Conservation (phyloP, 2,113 vertebrate genomes). For the Coturnix japonica region DNA sequence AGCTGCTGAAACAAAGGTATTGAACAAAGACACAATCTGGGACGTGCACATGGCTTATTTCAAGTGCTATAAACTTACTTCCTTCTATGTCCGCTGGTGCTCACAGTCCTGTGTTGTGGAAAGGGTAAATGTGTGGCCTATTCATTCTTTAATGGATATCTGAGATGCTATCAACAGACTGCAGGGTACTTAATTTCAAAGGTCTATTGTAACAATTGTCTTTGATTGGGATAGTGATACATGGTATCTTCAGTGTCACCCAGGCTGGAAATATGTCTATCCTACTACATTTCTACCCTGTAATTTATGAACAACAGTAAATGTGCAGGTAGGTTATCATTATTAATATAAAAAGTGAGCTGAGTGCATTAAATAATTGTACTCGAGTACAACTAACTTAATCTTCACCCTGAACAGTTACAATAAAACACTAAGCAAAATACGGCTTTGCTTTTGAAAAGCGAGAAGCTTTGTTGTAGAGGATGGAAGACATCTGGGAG, state of each 20-base stretch:
- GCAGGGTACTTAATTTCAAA: neutral
- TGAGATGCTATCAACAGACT: neutral
- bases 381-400: neutral
- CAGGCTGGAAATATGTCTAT: neutral
- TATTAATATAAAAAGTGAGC: neutral
- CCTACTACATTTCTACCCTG: neutral
- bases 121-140: neutral
- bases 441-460: neutral
- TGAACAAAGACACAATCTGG: neutral
- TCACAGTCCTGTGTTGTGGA: fast-evolving
- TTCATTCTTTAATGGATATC: neutral
- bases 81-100: neutral
- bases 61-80: neutral
- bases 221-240: neutral
- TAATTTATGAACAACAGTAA: neutral
- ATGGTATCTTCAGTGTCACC: fast-evolving
- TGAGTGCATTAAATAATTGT: neutral
- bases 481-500: neutral
- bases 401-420: neutral
- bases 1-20: neutral
- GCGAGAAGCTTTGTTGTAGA: neutral
- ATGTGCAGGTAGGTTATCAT: neutral
- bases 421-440: neutral
- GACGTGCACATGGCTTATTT: neutral
- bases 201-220: neutral